Evolutionary conservation across 2,888 invertebrate species (phyloP).

Genomic region (Orthosia cruda): DNA sequence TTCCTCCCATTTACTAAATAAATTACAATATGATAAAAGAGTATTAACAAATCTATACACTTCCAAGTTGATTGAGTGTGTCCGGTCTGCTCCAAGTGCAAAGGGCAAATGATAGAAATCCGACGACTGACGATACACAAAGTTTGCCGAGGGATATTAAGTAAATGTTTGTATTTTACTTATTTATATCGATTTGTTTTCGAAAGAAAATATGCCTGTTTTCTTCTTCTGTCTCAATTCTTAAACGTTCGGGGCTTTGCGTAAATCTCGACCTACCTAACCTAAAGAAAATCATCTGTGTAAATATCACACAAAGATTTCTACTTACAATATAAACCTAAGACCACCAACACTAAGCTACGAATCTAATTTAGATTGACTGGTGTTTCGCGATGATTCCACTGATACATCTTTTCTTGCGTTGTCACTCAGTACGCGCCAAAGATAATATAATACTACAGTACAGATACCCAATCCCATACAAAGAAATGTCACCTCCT

Average conservation of each 20-base stretch:
- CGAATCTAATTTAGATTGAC: constrained; percentile 88
- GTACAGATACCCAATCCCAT: too few relatives aligned
- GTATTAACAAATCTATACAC: too few relatives aligned
- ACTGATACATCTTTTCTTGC: constrained; percentile 76
- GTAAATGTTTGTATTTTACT: background rate
- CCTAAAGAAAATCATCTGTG: constrained; percentile 41
- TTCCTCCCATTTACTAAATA: too few relatives aligned
- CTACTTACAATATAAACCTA: constrained; percentile 27
- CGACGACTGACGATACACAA: too few relatives aligned
- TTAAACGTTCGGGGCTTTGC: background rate
- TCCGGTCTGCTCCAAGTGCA: background rate
- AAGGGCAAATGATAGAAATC: background rate
- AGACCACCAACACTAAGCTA: constrained; percentile 72
- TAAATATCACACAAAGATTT: constrained; percentile 65
- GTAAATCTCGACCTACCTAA: constrained; percentile 9
- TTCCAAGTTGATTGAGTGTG: too few relatives aligned
- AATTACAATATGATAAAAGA: too few relatives aligned
- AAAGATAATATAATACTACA: too few relatives aligned
- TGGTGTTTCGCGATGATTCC: constrained; percentile 85
- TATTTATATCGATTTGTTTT: background rate
- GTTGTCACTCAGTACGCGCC: constrained; percentile 84
- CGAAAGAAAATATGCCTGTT: background rate
- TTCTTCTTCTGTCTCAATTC: fast-evolving
- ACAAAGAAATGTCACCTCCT: too few relatives aligned
- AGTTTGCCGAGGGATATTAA: too few relatives aligned